These are phyloP conservation scores for Drosophila pseudoobscura DNA, from an alignment of 1,140 invertebrate genomes.

Conservation along the genomic window DNA sequence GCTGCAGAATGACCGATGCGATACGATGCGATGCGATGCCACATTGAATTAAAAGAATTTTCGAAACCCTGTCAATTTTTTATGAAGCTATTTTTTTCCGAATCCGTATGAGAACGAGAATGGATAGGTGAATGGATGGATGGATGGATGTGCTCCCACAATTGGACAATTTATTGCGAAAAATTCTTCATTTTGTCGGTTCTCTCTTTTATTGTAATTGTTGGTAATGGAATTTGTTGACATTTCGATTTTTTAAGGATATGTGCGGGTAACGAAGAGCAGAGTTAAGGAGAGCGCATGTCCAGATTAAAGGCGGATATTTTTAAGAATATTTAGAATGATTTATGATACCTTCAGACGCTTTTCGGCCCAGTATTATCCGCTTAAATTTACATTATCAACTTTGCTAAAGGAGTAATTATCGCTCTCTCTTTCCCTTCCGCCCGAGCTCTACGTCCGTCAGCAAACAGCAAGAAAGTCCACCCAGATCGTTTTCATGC, in stretches of 20 bases:
- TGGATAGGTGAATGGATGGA: neutral
- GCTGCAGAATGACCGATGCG: neutral
- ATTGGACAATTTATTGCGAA: conserved; percentile 8
- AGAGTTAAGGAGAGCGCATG: conserved; percentile 8
- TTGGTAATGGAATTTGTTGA: conserved; percentile 25
- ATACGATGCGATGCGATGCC: neutral
- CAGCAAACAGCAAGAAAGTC: conserved; percentile 8
- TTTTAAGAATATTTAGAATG: too few species aligned
- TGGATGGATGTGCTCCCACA: neutral
- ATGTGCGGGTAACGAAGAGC: conserved; percentile 1
- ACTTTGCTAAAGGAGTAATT: neutral
- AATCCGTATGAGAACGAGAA: too few species aligned
- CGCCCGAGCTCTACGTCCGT: neutral
- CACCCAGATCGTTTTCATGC: conserved; percentile 13
- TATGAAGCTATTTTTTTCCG: conserved; percentile 27
- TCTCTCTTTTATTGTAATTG: conserved; percentile 19
- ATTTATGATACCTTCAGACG: too few species aligned
- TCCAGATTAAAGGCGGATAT: neutral
- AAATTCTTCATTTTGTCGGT: neutral
- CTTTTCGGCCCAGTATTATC: too few species aligned
- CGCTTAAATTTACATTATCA: too few species aligned
- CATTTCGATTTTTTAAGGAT: conserved; percentile 4
- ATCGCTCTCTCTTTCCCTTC: conserved; percentile 2
- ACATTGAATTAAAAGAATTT: conserved; percentile 16
- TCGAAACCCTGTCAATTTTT: conserved; percentile 40